Conservation (phyloP, 2,797 vertebrate species). For the Cirrhinus mrigala region DNA sequence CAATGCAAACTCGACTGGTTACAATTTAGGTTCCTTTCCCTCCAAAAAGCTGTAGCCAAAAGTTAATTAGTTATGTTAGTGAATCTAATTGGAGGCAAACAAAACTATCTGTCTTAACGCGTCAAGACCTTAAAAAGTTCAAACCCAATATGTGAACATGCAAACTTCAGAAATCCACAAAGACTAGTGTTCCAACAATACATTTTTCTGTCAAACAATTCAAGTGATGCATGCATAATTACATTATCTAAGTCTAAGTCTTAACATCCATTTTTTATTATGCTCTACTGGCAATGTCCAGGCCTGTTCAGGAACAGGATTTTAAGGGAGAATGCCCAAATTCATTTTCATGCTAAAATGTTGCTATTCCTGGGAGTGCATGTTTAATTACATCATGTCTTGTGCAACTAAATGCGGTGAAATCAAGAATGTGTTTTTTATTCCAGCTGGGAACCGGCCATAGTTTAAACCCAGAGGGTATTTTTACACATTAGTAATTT, state of each 20-base stretch:
- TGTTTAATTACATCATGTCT: constrained; percentile 45
- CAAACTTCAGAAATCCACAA: background rate
- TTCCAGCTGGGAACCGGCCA: constrained; percentile 30
- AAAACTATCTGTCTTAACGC: background rate
- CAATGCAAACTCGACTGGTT: background rate
- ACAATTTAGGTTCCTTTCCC: background rate
- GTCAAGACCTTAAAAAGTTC: background rate
- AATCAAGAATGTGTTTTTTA: constrained; percentile 23
- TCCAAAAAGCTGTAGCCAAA: background rate
- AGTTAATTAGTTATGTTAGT: background rate
- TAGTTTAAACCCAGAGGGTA: constrained; percentile 22
- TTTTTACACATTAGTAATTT: constrained; percentile 38
- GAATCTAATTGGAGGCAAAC: background rate
- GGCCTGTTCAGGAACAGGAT: background rate
- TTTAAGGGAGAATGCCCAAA: background rate
- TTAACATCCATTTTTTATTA: background rate
- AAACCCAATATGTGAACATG: background rate
- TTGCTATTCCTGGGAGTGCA: constrained; percentile 23
- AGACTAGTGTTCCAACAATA: background rate
- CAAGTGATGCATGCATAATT: background rate
- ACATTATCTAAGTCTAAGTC: background rate
- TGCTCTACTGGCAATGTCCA: background rate
- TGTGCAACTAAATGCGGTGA: constrained; percentile 5
- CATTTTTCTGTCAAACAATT: background rate
- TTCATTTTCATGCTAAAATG: constrained; percentile 24